Evolutionary conservation across 2,113 vertebrate genomes (phyloP).

Genomic region (Henicopernis longicauda): DNA sequence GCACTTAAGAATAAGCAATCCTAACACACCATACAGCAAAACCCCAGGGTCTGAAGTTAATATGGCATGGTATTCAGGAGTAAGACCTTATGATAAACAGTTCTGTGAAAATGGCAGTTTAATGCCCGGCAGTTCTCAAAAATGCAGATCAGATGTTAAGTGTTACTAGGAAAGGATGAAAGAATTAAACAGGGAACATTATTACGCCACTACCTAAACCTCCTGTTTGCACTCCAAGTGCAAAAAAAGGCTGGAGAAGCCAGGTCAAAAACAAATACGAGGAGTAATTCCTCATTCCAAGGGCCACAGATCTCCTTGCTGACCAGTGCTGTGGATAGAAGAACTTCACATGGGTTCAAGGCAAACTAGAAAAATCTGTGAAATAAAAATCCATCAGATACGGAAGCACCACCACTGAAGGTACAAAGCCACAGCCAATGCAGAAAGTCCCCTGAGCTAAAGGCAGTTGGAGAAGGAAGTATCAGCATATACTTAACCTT

Average conservation of each 20-base stretch:
- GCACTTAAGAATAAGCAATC: not conserved
- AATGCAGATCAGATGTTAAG: not conserved
- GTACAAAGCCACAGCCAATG: not conserved
- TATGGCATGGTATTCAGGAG: not conserved
- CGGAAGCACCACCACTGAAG: not conserved
- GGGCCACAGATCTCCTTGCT: not conserved
- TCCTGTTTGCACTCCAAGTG: not conserved
- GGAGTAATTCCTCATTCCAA: not conserved
- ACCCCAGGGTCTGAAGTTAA: accelerated
- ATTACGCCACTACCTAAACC: not conserved
- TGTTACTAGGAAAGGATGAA: not conserved
- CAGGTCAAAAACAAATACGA: not conserved
- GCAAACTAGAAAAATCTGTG: not conserved
- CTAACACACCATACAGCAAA: not conserved
- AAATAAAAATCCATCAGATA: not conserved
- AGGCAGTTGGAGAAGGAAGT: not conserved
- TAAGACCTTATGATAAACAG: not conserved
- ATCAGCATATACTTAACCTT: not conserved
- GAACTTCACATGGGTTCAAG: not conserved
- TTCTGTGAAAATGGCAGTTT: not conserved
- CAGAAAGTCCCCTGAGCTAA: not conserved
- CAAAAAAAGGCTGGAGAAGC: not conserved
- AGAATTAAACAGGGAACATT: not conserved
- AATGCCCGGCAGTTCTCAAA: not conserved
- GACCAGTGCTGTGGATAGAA: not conserved